Percentiles rank a stretch among this genome's conserved stretches.
phyloP scores from a whole-genome alignment of 1,140 invertebrate genomes.

The Telenomus remus region DNA sequence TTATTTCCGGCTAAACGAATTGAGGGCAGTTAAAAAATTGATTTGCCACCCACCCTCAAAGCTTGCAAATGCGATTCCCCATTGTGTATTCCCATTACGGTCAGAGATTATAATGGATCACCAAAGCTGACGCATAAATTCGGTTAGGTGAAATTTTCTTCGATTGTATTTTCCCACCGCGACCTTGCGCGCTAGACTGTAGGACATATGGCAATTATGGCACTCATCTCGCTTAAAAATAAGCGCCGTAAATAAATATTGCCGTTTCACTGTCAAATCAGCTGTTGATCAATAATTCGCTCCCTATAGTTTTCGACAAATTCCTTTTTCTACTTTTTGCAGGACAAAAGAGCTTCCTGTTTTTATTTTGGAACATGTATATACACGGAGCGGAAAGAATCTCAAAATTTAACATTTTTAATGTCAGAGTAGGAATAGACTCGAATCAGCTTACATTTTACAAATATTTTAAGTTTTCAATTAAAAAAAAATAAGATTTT shows the following conservation, averaged over 20 bases:
- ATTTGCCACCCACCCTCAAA: background rate
- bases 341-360: too few species aligned
- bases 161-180: background rate
- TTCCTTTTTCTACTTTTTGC: too few species aligned
- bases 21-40: slow-evolving; percentile 2
- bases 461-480: too few species aligned
- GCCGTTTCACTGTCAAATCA: background rate
- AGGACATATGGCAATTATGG: background rate
- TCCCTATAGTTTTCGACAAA: background rate
- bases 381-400: too few species aligned
- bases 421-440: too few species aligned
- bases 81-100: slow-evolving; percentile 6
- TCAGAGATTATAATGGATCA: slow-evolving; percentile 3
- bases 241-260: background rate
- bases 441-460: too few species aligned
- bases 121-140: slow-evolving; percentile 4
- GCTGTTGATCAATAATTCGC: too few species aligned
- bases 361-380: too few species aligned
- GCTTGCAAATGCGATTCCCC: slow-evolving; percentile 3
- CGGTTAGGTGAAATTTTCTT: background rate
- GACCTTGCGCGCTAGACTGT: background rate
- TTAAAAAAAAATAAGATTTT: too few species aligned
- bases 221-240: background rate
- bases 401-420: too few species aligned
- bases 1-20: slow-evolving; percentile 3